phyloP scores from a whole-genome alignment of 2,113 vertebrate species.

The Gopherus evgoodei region DNA sequence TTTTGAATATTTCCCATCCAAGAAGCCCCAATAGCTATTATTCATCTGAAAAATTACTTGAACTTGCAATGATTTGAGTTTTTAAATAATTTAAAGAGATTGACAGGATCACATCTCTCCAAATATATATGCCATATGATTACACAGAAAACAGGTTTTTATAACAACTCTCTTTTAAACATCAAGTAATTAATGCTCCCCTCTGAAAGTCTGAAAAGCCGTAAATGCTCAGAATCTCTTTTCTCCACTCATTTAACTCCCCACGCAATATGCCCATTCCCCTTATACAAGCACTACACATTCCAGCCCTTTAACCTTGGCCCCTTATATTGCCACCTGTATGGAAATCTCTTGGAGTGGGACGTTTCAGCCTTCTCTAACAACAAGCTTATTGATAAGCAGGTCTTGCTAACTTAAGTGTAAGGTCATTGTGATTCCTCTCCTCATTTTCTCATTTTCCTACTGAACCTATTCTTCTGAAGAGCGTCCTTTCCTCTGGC shows the following conservation, averaged over 20 bases:
- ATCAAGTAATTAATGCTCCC: not conserved
- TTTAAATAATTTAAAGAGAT: slow-evolving; percentile 69
- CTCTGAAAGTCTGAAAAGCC: slow-evolving; percentile 57
- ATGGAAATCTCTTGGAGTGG: not conserved
- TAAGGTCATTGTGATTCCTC: slow-evolving; percentile 38
- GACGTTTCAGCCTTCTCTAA: slow-evolving; percentile 55
- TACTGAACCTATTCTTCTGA: slow-evolving; percentile 45
- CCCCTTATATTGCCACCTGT: not conserved
- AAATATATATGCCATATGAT: slow-evolving; percentile 57
- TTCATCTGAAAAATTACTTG: slow-evolving; percentile 41
- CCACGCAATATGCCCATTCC: not conserved
- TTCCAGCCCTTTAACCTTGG: slow-evolving; percentile 15
- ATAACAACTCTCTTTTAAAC: slow-evolving; percentile 52
- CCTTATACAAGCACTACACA: not conserved
- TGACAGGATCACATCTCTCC: slow-evolving; percentile 14
- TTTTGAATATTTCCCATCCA: slow-evolving; percentile 51
- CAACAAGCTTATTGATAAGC: slow-evolving; percentile 54
- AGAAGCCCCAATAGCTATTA: slow-evolving; percentile 48
- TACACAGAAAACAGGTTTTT: not conserved
- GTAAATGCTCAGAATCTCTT: slow-evolving; percentile 41
- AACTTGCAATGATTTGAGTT: slow-evolving; percentile 43
- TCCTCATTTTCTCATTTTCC: slow-evolving; percentile 48
- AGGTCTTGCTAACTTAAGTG: slow-evolving; percentile 46
- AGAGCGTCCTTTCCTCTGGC: slow-evolving; percentile 15
- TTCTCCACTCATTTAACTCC: not conserved